Percentiles rank a stretch among this genome's conserved stretches.
Conservation (phyloP, 2,113 vertebrate genomes). For the Xyliphius kryptos region DNA sequence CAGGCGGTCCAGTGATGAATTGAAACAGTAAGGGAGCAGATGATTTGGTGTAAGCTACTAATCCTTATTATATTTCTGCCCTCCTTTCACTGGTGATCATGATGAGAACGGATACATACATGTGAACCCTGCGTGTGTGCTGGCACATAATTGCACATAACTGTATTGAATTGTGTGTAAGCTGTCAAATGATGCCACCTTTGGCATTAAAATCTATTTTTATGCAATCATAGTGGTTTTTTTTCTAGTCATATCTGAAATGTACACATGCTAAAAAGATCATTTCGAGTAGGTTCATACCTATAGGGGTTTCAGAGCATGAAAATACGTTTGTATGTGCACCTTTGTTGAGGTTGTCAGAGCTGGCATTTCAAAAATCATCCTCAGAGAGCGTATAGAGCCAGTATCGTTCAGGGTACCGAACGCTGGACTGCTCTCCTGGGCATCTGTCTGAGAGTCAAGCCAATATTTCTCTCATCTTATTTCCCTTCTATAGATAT, state of each 20-base stretch:
- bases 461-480: not conserved
- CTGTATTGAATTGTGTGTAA: constrained; percentile 3
- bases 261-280: constrained; percentile 35
- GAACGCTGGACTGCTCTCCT: constrained; percentile 13
- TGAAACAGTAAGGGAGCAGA: constrained; percentile 32
- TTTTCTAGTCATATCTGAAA: constrained; percentile 19
- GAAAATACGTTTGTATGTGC: constrained; percentile 33
- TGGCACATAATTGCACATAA: constrained; percentile 2
- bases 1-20: constrained; percentile 41
- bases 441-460: constrained; percentile 1
- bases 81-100: constrained; percentile 20
- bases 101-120: constrained; percentile 25
- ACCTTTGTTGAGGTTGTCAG: constrained; percentile 40
- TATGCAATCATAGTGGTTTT: constrained; percentile 20
- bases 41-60: constrained; percentile 19
- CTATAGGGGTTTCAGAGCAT: constrained; percentile 40
- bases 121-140: too few species aligned
- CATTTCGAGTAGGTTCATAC: constrained; percentile 48
- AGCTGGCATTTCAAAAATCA: constrained; percentile 46
- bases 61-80: constrained; percentile 17
- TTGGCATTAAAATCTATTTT: constrained; percentile 19
- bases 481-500: too few species aligned
- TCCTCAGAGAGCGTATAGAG: constrained; percentile 16
- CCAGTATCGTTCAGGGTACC: not conserved
- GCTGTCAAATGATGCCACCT: constrained; percentile 12